Percentiles rank a stretch among this genome's conserved stretches.
Evolutionary conservation across 64 coral and sea anemone species (phyloP).

Genomic region (Dendrophyllia cribrosa): DNA sequence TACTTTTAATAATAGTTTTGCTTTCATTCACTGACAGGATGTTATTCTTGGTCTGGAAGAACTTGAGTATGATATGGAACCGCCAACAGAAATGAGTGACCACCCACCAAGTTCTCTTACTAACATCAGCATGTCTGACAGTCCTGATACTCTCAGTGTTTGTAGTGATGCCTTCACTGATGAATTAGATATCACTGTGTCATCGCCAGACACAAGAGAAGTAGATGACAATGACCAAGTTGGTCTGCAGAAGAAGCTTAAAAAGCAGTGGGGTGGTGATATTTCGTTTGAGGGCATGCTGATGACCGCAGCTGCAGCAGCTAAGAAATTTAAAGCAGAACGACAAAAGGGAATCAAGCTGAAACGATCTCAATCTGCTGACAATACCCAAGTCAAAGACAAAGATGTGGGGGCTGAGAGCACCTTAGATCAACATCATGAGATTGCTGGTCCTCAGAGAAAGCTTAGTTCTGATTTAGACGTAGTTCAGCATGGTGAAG

Average conservation of each 20-base stretch:
- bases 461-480: not conserved
- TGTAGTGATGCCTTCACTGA: constrained; percentile 68
- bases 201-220: not conserved
- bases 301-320: constrained; percentile 57
- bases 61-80: constrained; percentile 63
- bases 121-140: constrained; percentile 28
- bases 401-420: not conserved
- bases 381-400: not conserved
- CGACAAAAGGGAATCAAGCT: constrained; percentile 16
- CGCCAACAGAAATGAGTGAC: constrained; percentile 12
- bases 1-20: not conserved
- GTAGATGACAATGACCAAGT: constrained; percentile 1
- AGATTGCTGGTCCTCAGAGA: not conserved
- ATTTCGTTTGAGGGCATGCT: constrained; percentile 56
- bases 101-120: constrained; percentile 57
- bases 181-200: not conserved
- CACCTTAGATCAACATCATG: not conserved
- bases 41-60: constrained; percentile 55
- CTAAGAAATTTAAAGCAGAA: constrained; percentile 64
- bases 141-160: constrained; percentile 75
- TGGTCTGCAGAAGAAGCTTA: not conserved
- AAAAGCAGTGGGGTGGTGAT: constrained; percentile 19
- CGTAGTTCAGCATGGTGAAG: not conserved
- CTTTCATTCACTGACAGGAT: constrained; percentile 19
- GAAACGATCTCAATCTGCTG: not conserved